Evolutionary conservation across 2,113 vertebrate genomes (phyloP).

Genomic region (Macroglossus sobrinus): DNA sequence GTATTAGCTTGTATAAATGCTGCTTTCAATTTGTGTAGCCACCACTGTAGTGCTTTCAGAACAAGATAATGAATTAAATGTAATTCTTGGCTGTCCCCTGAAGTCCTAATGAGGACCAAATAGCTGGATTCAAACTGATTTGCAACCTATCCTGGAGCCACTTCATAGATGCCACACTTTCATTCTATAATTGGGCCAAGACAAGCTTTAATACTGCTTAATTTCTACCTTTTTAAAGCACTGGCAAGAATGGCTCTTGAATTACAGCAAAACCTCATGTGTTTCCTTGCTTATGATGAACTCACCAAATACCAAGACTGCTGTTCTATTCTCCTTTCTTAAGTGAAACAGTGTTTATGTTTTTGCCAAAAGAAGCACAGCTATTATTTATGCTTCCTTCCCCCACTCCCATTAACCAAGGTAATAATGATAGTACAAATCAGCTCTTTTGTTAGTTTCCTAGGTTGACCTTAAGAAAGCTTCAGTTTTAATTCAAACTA

Average conservation of each 20-base stretch:
- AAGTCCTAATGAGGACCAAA: constrained; percentile 66
- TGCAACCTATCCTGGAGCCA: constrained; percentile 64
- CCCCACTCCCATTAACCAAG: neutral
- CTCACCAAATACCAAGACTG: neutral
- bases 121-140: constrained; percentile 67
- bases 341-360: neutral
- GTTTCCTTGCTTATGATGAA: constrained; percentile 4
- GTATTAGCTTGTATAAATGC: constrained; percentile 72
- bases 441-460: neutral
- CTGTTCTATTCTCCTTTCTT: constrained; percentile 32
- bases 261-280: constrained; percentile 26
- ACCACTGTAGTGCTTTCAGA: constrained; percentile 64
- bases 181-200: constrained; percentile 45
- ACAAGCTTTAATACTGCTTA: constrained; percentile 34
- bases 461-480: neutral
- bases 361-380: neutral
- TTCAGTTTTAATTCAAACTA: constrained; percentile 26
- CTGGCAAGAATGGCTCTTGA: constrained; percentile 13
- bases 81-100: constrained; percentile 76
- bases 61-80: constrained; percentile 80
- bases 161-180: constrained; percentile 59
- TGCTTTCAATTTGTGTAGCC: constrained; percentile 75
- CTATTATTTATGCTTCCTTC: neutral
- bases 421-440: neutral
- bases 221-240: constrained; percentile 31